Evolutionary conservation across 1,140 invertebrate species (phyloP).

Genomic region (Drosophila lacertosa): DNA sequence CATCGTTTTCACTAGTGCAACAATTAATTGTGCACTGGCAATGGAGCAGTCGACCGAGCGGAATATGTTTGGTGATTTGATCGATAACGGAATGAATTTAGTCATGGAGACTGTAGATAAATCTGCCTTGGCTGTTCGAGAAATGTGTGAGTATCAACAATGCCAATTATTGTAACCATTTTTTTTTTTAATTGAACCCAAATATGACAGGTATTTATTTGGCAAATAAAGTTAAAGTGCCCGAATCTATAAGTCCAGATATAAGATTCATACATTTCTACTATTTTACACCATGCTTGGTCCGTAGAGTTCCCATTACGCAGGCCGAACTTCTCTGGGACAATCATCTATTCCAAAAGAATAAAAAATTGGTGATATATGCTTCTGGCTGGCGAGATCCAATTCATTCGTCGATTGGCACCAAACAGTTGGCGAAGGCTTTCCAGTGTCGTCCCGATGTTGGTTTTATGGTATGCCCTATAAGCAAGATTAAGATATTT

Average conservation of each 20-base stretch:
- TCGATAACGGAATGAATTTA: no score
- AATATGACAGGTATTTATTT: background rate
- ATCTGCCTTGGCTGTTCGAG: no score
- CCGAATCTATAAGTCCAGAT: conserved; percentile 27
- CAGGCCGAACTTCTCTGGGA: conserved; percentile 59
- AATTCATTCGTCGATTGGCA: no score
- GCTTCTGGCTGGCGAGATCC: conserved; percentile 74
- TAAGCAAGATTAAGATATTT: background rate
- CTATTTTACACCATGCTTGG: conserved; percentile 66
- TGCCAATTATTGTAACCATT: no score
- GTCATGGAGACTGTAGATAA: no score
- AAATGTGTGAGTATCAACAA: no score
- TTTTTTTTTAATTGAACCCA: no score
- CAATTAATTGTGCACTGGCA: no score
- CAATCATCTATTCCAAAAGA: conserved; percentile 48
- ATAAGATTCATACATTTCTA: conserved; percentile 66
- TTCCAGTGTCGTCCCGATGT: conserved; percentile 69
- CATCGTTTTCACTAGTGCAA: background rate
- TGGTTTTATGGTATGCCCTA: conserved; percentile 72
- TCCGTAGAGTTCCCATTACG: conserved; percentile 56
- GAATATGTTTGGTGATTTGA: no score
- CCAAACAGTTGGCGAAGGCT: conserved; percentile 54
- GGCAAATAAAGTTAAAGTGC: background rate
- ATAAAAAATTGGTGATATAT: conserved; percentile 64
- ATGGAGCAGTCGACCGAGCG: no score